phyloP scores from a whole-genome alignment of 2,888 invertebrate genomes.

The Ethmia dodecea region DNA sequence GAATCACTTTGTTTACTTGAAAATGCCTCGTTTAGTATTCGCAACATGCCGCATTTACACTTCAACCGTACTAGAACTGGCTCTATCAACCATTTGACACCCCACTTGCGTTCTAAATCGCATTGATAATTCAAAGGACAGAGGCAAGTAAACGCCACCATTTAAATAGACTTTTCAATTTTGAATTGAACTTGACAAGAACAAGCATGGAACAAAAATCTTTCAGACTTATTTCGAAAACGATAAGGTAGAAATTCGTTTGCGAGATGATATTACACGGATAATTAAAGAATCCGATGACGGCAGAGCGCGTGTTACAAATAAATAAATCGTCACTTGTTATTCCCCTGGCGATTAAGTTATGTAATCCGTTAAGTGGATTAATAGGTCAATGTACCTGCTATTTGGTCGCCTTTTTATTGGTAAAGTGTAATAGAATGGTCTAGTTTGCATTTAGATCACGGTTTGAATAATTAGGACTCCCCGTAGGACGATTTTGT shows the following conservation, averaged over 20 bases:
- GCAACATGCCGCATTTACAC: not conserved
- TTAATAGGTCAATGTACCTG: slow-evolving; percentile 59
- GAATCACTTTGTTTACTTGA: no score
- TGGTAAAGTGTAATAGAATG: slow-evolving; percentile 1
- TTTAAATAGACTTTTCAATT: not conserved
- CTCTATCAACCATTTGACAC: not conserved
- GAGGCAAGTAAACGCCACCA: not conserved
- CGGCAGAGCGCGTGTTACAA: slow-evolving; percentile 4
- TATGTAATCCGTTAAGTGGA: slow-evolving; percentile 54
- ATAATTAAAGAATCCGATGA: no score
- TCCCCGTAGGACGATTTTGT: not conserved
- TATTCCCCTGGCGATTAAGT: slow-evolving; percentile 36
- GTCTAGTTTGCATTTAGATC: slow-evolving; percentile 1
- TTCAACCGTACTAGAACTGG: slow-evolving; percentile 1
- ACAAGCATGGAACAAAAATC: not conserved
- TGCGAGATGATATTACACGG: no score
- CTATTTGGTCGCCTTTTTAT: slow-evolving; percentile 14
- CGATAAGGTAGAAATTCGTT: no score
- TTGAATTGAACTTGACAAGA: not conserved
- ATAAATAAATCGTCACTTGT: slow-evolving; percentile 19
- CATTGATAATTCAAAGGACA: slow-evolving; percentile 1
- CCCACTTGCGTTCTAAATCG: not conserved
- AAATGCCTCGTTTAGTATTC: slow-evolving; percentile 3
- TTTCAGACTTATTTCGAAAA: not conserved
- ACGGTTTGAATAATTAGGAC: no score